Evolutionary conservation across 2,888 invertebrate species (phyloP), one percentile per base, ranked within the genome.

Genomic region (Labia minor): DNA sequence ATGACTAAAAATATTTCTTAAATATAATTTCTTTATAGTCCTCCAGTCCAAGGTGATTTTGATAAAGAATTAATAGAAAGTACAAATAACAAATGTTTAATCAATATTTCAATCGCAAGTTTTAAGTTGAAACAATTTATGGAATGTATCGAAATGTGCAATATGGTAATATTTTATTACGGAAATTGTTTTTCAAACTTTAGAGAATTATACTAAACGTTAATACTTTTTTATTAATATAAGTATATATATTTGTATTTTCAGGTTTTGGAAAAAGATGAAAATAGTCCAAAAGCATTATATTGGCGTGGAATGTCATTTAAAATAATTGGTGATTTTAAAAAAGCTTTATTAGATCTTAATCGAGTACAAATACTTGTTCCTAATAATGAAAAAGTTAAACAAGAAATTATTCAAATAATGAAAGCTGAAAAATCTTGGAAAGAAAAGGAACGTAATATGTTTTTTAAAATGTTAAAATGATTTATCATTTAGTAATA

Each of bases 111-210:
- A 49, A 49, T 49, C 2, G 49, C 16, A 3, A 49, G 14, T 1
- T 71, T 71, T 19, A 63, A 72, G 18, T 68, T 49, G 37, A 16
- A 61, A 68, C 18, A 73, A 74, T 21, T 85, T 83, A 76, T 77
- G 79, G 62, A 83, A 84, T 66, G 86, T 85, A 19, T 75, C 87
- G 64, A 79, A 81, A 80, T 83, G 64, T 90, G 90, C 75, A 81
- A 85, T 65, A 83, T 88, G 80, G 89, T 88, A 74, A 77, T 68
- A 61, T 37, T 63, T 49, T 62, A 16, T n/a, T 49, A 8, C n/a
- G 21, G 20, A 61, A 0, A 19, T 61, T 6, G 19, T 62, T 21
- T 16, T 62, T 21, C 3, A 64, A n/a, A 16, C 3, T 62, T n/a
- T 63, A n/a, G 21, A 63, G 1, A 33, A 8, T 19, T 6, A 64